Conservation (phyloP, 2,797 vertebrate genomes). For the Botia kubotai region DNA sequence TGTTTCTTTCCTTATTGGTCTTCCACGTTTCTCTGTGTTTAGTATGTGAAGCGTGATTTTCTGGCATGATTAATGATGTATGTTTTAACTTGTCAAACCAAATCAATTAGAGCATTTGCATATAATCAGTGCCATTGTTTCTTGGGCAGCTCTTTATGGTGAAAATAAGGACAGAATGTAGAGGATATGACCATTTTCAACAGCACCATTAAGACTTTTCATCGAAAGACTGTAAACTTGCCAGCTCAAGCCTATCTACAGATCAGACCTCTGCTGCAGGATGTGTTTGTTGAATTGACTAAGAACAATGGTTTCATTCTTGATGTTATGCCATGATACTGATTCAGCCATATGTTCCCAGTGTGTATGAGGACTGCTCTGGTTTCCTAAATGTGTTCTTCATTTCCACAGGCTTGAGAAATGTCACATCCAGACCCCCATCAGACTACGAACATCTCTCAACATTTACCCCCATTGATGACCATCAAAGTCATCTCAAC, state of each 20-base stretch:
- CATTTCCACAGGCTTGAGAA: constrained; percentile 72
- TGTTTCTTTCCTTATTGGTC: neutral
- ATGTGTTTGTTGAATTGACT: constrained; percentile 65
- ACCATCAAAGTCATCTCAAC: constrained; percentile 63
- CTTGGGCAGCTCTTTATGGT: neutral
- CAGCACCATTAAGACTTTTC: constrained; percentile 55
- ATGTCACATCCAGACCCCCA: constrained; percentile 72
- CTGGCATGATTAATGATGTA: neutral
- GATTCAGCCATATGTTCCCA: constrained; percentile 78
- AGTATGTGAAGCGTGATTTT: neutral
- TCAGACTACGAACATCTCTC: constrained; percentile 64
- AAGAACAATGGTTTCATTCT: constrained; percentile 81
- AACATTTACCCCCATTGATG: constrained; percentile 63
- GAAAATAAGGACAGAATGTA: constrained; percentile 52
- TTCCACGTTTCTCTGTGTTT: neutral
- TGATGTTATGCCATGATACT: constrained; percentile 66
- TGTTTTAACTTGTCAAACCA: constrained; percentile 18
- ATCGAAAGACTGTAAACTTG: constrained; percentile 54
- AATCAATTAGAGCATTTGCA: constrained; percentile 31
- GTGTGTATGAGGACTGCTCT: constrained; percentile 66
- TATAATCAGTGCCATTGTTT: constrained; percentile 11
- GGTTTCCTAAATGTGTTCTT: constrained; percentile 74
- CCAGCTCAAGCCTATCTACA: constrained; percentile 47
- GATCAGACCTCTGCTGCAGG: constrained; percentile 54
- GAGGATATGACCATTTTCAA: constrained; percentile 45